Evolutionary conservation across 2,113 vertebrate species (phyloP).

Genomic region (Chascanopsetta lugubris): DNA sequence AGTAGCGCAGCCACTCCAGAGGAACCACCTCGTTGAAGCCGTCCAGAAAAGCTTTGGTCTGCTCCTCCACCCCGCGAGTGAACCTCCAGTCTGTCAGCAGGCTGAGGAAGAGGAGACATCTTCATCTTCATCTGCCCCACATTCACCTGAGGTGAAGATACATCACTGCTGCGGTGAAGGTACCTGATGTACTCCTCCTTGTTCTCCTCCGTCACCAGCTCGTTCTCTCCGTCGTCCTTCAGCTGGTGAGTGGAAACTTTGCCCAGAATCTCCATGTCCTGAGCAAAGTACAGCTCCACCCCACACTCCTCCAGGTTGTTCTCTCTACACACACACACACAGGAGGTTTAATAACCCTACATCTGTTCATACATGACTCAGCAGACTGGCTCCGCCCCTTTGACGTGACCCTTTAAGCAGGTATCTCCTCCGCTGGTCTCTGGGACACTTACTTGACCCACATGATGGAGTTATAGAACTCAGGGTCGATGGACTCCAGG

Average conservation of each 20-base stretch:
- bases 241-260: conserved; percentile 96
- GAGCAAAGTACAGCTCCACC: conserved; percentile 96
- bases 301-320: conserved; percentile 96
- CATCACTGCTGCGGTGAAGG: background rate
- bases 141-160: background rate
- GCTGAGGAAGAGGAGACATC: conserved; percentile 68
- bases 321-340: conserved; percentile 79
- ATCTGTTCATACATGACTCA: background rate
- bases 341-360: background rate
- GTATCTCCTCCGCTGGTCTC: no score
- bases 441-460: conserved; percentile 98
- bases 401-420: no score
- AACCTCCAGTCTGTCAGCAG: conserved; percentile 97
- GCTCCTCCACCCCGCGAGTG: conserved; percentile 94
- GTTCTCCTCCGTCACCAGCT: conserved; percentile 94
- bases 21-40: conserved; percentile 98
- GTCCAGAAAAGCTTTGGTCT: conserved; percentile 96
- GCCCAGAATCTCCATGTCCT: conserved; percentile 99
- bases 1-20: conserved; percentile 96
- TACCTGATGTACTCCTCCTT: conserved; percentile 98
- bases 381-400: no score
- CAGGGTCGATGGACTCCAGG: conserved; percentile 97
- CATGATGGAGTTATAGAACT: conserved; percentile 98
- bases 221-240: conserved; percentile 93
- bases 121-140: background rate